phyloP scores from a whole-genome alignment of 1,140 invertebrate species.

The Brachionus rubens region DNA sequence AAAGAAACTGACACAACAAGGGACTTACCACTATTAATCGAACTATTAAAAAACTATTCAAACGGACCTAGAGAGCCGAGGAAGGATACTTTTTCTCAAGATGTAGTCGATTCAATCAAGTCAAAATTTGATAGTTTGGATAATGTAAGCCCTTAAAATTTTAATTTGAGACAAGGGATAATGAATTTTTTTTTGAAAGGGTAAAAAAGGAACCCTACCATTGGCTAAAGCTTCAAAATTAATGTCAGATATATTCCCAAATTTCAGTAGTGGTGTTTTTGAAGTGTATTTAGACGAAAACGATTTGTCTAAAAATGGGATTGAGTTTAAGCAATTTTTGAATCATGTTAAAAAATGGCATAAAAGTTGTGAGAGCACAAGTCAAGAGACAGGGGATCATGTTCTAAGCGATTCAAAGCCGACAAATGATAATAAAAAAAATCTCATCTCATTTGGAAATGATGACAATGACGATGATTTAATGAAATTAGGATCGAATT shows the following conservation, averaged over 20 bases:
- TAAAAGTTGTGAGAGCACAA: not conserved
- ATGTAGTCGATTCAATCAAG: constrained; percentile 13
- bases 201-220: not conserved
- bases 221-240: not conserved
- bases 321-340: constrained; percentile 17
- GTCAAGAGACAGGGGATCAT: not conserved
- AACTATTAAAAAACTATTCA: constrained; percentile 25
- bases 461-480: not conserved
- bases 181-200: not conserved
- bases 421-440: not conserved
- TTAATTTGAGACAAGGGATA: no score
- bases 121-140: constrained; percentile 14
- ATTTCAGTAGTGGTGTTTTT: constrained; percentile 17
- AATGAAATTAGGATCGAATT: not conserved
- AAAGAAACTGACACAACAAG: constrained; percentile 7
- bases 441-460: not conserved
- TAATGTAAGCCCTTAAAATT: not conserved
- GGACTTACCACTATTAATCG: constrained; percentile 3
- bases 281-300: constrained; percentile 11
- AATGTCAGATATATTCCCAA: not conserved
- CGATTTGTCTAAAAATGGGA: not conserved
- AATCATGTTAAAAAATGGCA: constrained; percentile 20
- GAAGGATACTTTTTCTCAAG: constrained; percentile 16
- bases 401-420: not conserved
- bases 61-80: not conserved